Evolutionary conservation across 2,113 vertebrate genomes (phyloP).

Genomic region (Burhinus bistriatus): DNA sequence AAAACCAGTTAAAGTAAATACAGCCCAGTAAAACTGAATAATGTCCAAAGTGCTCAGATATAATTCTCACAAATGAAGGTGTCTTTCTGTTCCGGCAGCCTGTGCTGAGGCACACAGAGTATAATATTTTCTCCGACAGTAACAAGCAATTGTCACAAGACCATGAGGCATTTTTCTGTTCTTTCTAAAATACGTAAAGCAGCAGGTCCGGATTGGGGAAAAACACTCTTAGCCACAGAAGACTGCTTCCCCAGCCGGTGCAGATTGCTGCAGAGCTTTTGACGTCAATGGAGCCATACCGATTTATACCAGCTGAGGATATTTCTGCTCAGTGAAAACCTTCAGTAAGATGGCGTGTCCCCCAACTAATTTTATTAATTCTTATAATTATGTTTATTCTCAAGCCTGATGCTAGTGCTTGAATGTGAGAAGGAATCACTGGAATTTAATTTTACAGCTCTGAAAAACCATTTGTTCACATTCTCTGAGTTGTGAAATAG

Average conservation of each 20-base stretch:
- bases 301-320: neutral
- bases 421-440: neutral
- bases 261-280: constrained; percentile 38
- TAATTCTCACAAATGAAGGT: constrained; percentile 69
- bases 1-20: constrained; percentile 66
- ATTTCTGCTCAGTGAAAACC: neutral
- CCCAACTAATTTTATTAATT: constrained; percentile 15
- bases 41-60: constrained; percentile 47
- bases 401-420: neutral
- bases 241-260: neutral
- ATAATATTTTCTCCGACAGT: constrained; percentile 13
- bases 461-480: constrained; percentile 9
- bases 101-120: neutral
- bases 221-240: constrained; percentile 6
- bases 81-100: constrained; percentile 43
- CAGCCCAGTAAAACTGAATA: constrained; percentile 62
- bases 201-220: neutral
- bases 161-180: neutral
- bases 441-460: constrained; percentile 20
- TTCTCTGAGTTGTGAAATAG: neutral
- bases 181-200: constrained; percentile 29
- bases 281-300: neutral
- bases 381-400: constrained; percentile 9
- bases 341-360: neutral
- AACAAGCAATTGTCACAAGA: constrained; percentile 47